Percentiles rank a stretch among this genome's conserved stretches.
phyloP scores from a whole-genome alignment of 2,888 invertebrate species.

The Acronicta leporina region DNA sequence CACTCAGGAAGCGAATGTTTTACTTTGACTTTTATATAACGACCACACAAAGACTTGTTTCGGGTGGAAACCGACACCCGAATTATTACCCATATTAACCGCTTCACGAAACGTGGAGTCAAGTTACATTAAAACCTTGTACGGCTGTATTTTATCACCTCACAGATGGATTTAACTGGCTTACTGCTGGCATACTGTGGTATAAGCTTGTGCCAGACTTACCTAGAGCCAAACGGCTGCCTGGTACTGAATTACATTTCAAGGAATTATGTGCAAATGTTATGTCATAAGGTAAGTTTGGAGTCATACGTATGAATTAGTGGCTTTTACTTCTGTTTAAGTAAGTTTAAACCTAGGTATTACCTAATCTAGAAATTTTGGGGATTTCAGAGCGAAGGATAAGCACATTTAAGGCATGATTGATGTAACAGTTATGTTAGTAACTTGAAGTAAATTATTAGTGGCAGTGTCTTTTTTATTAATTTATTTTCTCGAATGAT shows the following conservation, averaged over 20 bases:
- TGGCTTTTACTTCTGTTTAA: background rate
- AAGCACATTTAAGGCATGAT: background rate
- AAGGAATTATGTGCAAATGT: conserved; percentile 12
- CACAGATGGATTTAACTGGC: conserved; percentile 31
- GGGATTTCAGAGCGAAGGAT: background rate
- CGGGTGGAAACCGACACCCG: too few species aligned
- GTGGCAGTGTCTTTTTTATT: too few species aligned
- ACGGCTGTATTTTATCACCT: conserved; percentile 27
- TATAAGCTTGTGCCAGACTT: conserved; percentile 29
- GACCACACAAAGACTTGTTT: too few species aligned
- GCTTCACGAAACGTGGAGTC: background rate
- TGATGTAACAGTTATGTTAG: too few species aligned
- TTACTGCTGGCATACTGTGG: conserved; percentile 26
- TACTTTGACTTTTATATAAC: too few species aligned
- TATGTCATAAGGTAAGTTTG: background rate
- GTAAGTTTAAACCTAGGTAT: background rate
- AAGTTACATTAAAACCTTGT: conserved; percentile 15
- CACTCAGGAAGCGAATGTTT: too few species aligned
- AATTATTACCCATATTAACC: too few species aligned
- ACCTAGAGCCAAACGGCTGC: conserved; percentile 9
- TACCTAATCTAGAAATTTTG: too few species aligned
- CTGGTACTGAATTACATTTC: conserved; percentile 8
- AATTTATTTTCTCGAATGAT: too few species aligned
- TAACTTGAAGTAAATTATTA: too few species aligned
- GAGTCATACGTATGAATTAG: background rate